Evolutionary conservation across 1,140 invertebrate genomes (phyloP), one percentile per base, ranked within the genome.

Genomic region (Musca domestica): DNA sequence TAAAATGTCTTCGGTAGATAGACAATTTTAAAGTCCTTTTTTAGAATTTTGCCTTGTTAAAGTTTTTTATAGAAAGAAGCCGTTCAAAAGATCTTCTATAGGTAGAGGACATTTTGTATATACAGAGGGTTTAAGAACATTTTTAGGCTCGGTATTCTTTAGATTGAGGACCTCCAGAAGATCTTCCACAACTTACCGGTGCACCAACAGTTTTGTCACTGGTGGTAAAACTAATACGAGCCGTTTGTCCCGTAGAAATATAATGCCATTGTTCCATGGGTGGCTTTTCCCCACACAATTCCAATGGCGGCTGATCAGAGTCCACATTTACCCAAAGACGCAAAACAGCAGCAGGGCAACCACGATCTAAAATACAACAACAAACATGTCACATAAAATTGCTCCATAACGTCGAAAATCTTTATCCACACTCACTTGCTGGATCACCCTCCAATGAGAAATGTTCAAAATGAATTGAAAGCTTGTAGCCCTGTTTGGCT

Each of bases 371-470:
- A 64, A 41, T 56, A 22, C 9, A 25, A 48, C 47, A 46, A 14
- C 22, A 30, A 22, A 34, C 61, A 14, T 54, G 15, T 9, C n/a
- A 27, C 23, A 19, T 20, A 25, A 58, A 17, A 30, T 19, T 25
- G 15, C 30, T 12, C n/a, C 15, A 56, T 2, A n/a, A n/a, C n/a
- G n/a, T 51, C 22, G 17, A 9, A 20, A 51, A 49, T 12, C n/a
- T 63, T 54, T 22, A 22, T 48, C 15, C 20, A 1, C 61, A 81
- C 85, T 84, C 80, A 95, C 94, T 87, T 72, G 85, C 84, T 68
- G 92, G 91, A 79, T 95, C 92, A 70, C 95, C 95, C 83, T 98
- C 95, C 25, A 96, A 90, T 12, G 89, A 89, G 79, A 97, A 96
- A 66, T 88, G 84, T 74, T 93, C 89, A 82, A 97, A 96, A 83